Evolutionary conservation across 2,113 vertebrate species (phyloP).

Genomic region (Picathartes gymnocephalus): DNA sequence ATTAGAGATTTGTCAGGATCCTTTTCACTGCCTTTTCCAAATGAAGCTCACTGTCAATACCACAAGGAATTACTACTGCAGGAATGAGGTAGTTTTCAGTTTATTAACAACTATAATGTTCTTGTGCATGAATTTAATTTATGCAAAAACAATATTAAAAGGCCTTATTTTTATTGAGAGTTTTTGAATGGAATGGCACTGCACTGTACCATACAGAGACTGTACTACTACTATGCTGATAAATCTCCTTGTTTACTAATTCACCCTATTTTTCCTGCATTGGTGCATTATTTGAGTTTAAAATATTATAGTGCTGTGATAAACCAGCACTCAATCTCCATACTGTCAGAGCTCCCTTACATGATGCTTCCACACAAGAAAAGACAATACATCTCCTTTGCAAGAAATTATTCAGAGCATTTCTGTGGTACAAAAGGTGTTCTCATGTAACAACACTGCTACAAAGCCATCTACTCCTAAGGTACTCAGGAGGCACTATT

Average conservation of each 20-base stretch:
- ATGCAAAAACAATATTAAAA: neutral
- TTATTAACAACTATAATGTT: neutral
- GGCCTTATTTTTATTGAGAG: neutral
- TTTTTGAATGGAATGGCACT: neutral
- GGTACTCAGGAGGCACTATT: neutral
- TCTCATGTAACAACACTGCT: neutral
- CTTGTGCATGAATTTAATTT: neutral
- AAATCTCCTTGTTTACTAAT: neutral
- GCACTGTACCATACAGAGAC: neutral
- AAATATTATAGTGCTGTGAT: neutral
- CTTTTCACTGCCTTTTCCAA: neutral
- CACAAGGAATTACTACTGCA: neutral
- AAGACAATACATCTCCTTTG: neutral
- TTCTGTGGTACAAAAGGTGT: neutral
- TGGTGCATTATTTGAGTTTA: neutral
- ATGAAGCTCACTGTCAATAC: neutral
- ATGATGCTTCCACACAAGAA: neutral
- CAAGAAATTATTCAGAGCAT: rapidly evolving
- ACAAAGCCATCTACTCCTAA: neutral
- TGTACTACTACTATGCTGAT: neutral
- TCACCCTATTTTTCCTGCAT: neutral
- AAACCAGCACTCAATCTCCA: neutral
- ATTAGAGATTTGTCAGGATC: neutral
- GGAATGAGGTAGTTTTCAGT: neutral
- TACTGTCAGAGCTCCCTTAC: neutral